These are phyloP conservation scores for Picathartes gymnocephalus DNA, from an alignment of 2,113 vertebrate genomes.

Conservation along the genomic window DNA sequence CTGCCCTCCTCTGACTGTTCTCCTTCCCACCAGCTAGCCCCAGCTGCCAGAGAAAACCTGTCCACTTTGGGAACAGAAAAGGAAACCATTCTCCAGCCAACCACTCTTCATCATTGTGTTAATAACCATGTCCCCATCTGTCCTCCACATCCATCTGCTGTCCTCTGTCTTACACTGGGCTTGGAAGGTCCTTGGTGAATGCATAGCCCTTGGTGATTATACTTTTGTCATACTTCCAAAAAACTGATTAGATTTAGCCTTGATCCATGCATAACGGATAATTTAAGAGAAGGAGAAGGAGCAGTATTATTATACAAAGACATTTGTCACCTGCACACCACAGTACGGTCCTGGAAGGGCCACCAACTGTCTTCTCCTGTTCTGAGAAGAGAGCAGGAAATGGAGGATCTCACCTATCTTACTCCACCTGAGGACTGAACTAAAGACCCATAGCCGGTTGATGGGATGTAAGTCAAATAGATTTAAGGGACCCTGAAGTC, in stretches of 20 bases:
- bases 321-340: rapidly evolving
- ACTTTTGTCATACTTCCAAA: neutral
- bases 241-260: neutral
- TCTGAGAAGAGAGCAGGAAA: neutral
- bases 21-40: neutral
- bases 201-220: neutral
- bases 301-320: neutral
- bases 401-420: neutral
- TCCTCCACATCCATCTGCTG: neutral
- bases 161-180: neutral
- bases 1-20: neutral
- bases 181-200: neutral
- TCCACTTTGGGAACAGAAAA: neutral
- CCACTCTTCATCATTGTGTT: neutral
- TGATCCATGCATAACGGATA: neutral
- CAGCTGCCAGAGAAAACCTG: conserved; percentile 24
- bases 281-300: neutral
- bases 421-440: neutral
- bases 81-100: neutral
- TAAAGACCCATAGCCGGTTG: rapidly evolving
- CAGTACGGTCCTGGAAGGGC: rapidly evolving
- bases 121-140: neutral
- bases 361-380: neutral
- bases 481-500: neutral
- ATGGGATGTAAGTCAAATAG: neutral